Base-by-base conservation (phyloP, 2,113 vertebrate species). In the Macrotis lagotis region DNA sequence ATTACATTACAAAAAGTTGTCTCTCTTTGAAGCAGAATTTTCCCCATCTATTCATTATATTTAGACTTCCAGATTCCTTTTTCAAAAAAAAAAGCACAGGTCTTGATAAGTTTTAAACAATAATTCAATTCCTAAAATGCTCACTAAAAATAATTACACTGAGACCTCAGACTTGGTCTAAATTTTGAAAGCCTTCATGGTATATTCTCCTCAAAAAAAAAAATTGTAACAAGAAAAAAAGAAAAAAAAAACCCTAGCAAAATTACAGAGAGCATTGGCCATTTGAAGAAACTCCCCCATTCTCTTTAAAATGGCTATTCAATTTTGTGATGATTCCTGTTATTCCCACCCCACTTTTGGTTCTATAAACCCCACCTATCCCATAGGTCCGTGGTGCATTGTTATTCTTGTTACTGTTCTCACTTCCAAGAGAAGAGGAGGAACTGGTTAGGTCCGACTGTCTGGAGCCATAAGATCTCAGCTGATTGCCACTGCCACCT, bases 351-450 rank as follows among this genome's bases (percentile, higher is more conserved):
- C 89, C 22, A 0, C 1, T 91, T 96, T 94, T 93, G 92, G 53
- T 92, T 97, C 96, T 90, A 25, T 89, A 93, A 98, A 94, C 94
- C 93, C 95, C 96, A 98, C 96, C 97, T 95, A 98, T 95, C 93
- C 97, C 92, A 97, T 9, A 96, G 95, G 93, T 93, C 97, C 93
- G 10, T 9, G 89, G 50, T 90, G 95, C 97, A 97, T 37, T 97
- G 96, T 95, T 98, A 97, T 96, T 98, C 97, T 96, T 96, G 94
- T 95, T 98, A 97, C 90, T 95, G 96, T 96, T 98, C 93, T 98
- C 91, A 51, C 88, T 97, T 97, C 95, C 95, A 94, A 97, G 96
- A 97, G 95, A 97, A 96, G 90, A 97, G 94, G 51, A 98, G 93
- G 95, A 98, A 96, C 95, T 93, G 91, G 94, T 95, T 97, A 97